Conservation (phyloP, 2,797 vertebrate species). For the Cuculus canorus region DNA sequence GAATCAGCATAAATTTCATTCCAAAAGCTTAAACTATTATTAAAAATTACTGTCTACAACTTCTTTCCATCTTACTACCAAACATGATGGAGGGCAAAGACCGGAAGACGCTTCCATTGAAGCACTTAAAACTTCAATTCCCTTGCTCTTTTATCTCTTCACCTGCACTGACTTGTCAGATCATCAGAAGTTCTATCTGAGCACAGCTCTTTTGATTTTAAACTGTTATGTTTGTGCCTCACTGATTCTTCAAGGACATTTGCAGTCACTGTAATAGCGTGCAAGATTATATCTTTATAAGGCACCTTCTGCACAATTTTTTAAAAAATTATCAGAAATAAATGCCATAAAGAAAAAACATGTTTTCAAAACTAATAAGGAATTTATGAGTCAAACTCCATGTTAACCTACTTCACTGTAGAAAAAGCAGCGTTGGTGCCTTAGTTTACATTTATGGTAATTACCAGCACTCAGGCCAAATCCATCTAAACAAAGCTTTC, state of each 20-base stretch:
- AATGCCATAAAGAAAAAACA: background rate
- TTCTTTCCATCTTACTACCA: background rate
- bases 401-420: background rate
- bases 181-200: background rate
- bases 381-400: background rate
- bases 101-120: background rate
- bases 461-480: constrained; percentile 47
- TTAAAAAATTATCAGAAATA: background rate
- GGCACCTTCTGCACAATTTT: background rate
- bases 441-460: constrained; percentile 54
- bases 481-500: constrained; percentile 60
- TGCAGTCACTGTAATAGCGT: background rate
- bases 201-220: background rate
- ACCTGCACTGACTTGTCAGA: background rate
- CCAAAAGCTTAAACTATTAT: background rate
- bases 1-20: background rate
- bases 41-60: background rate
- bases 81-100: rapidly evolving
- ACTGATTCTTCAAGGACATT: background rate
- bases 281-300: background rate
- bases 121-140: background rate
- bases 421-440: background rate
- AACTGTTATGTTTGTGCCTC: background rate
- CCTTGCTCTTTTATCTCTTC: background rate
- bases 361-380: background rate